Percentiles rank a stretch among this genome's conserved stretches.
These are phyloP conservation scores for Acanthosoma haemorrhoidale DNA, from an alignment of 2,888 invertebrate genomes.

Conservation along the genomic window DNA sequence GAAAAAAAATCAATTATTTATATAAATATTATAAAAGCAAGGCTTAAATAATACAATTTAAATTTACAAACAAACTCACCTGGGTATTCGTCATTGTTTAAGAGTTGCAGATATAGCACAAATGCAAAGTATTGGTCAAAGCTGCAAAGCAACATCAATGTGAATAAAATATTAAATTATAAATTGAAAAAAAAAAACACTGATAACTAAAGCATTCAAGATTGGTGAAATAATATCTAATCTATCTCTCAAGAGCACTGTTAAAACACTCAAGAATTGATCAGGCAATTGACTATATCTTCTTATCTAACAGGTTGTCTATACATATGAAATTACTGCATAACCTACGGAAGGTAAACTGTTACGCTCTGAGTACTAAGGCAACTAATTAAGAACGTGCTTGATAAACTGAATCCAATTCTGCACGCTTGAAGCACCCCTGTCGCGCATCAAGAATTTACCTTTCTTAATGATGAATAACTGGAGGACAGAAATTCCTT, in stretches of 20 bases:
- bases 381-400: conserved; percentile 30
- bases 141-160: conserved; percentile 13
- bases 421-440: conserved; percentile 30
- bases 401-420: conserved; percentile 34
- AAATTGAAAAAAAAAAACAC: not conserved
- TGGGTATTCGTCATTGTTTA: conserved; percentile 56
- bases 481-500: not conserved
- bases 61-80: conserved; percentile 50
- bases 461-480: conserved; percentile 13
- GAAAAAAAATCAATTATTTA: too few relatives aligned
- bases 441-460: conserved; percentile 31
- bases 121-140: conserved; percentile 13
- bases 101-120: not conserved
- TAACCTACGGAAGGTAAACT: conserved; percentile 24
- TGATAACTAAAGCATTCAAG: conserved; percentile 8
- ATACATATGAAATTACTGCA: conserved; percentile 15
- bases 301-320: not conserved
- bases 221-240: conserved; percentile 22
- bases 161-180: not conserved
- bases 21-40: too few relatives aligned
- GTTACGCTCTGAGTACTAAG: conserved; percentile 30
- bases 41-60: too few relatives aligned
- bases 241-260: conserved; percentile 22
- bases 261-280: conserved; percentile 19
- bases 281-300: not conserved